phyloP scores from a whole-genome alignment of 92 coral and sea anemone species.

The Parazoanthus darwini region DNA sequence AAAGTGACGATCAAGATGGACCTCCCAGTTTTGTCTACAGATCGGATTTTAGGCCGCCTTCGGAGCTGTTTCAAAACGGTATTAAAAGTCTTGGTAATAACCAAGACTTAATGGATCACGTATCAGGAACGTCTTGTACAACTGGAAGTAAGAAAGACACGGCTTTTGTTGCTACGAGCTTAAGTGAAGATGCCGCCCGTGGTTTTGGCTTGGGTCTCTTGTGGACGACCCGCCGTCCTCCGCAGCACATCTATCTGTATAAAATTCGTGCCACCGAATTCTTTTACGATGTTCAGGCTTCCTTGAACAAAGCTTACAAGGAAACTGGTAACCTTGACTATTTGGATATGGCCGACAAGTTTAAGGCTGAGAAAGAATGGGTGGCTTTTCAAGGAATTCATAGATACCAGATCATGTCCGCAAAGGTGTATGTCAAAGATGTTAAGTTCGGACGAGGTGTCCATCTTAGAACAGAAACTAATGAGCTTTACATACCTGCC shows the following conservation, averaged over 20 bases:
- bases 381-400: not conserved
- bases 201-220: not conserved
- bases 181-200: not conserved
- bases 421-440: not conserved
- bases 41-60: not conserved
- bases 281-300: not conserved
- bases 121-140: not conserved
- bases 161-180: slow-evolving; percentile 5
- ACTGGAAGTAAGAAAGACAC: not conserved
- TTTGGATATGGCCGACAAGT: slow-evolving; percentile 3
- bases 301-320: not conserved
- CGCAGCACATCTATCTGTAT: not conserved
- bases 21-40: not conserved
- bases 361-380: not conserved
- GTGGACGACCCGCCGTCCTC: not conserved
- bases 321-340: not conserved
- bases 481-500: not conserved
- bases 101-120: not conserved
- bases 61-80: not conserved
- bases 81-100: not conserved
- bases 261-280: not conserved
- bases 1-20: not conserved
- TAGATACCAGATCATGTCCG: not conserved
- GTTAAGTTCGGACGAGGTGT: not conserved
- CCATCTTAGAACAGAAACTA: not conserved